Evolutionary conservation across 2,797 vertebrate genomes (phyloP).

Genomic region (Argentina silus): DNA sequence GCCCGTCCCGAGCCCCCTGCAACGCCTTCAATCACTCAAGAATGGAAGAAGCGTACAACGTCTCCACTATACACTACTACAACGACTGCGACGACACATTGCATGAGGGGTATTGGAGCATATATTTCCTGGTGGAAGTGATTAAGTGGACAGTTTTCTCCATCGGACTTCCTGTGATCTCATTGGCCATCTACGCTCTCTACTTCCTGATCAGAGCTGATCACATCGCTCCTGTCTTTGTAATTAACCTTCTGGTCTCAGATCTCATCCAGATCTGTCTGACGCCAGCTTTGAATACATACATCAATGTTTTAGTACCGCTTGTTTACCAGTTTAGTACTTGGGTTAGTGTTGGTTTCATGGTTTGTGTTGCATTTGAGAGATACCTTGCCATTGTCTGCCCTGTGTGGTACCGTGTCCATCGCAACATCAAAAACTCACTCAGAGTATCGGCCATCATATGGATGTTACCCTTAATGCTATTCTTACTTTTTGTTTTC

Average conservation of each 20-base stretch:
- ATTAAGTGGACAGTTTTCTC: slow-evolving; percentile 29
- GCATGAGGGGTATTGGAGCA: too few species aligned
- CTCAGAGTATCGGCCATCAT: slow-evolving; percentile 11
- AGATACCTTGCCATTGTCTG: slow-evolving; percentile 44
- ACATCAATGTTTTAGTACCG: too few species aligned
- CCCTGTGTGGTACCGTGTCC: slow-evolving; percentile 45
- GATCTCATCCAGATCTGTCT: slow-evolving; percentile 34
- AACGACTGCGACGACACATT: too few species aligned
- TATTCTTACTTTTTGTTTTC: not conserved
- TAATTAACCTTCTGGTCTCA: slow-evolving; percentile 47
- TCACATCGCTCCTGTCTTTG: slow-evolving; percentile 29
- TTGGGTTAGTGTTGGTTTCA: slow-evolving; percentile 34
- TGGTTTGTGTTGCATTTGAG: slow-evolving; percentile 43
- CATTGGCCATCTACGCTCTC: slow-evolving; percentile 29
- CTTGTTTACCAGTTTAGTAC: not conserved
- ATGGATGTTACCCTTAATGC: slow-evolving; percentile 15
- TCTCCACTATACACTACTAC: not conserved
- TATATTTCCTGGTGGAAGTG: too few species aligned
- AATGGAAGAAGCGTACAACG: too few species aligned
- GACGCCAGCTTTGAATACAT: too few species aligned
- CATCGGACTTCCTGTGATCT: slow-evolving; percentile 37
- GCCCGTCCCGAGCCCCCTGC: too few species aligned
- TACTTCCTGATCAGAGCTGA: slow-evolving; percentile 25
- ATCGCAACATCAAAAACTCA: slow-evolving; percentile 19
- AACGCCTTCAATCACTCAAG: not conserved